Conservation (phyloP, 2,888 invertebrate species). For the Agrochola lychnidis region DNA sequence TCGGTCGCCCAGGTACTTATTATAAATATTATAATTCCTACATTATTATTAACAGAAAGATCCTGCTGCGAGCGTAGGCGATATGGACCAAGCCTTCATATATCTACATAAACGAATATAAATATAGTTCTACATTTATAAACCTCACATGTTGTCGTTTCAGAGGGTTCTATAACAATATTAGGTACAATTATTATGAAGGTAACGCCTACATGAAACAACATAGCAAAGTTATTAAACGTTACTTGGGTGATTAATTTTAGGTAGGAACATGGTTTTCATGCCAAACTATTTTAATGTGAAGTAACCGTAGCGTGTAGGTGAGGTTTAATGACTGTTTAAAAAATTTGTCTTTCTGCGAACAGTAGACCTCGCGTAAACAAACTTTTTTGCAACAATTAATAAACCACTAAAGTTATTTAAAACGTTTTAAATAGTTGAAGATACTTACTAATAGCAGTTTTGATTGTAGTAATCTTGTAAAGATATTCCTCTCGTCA, state of each 20-base stretch:
- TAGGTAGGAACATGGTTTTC: slow-evolving; percentile 4
- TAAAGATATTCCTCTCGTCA: background rate
- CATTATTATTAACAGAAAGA: background rate
- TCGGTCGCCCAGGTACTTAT: no score
- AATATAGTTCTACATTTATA: background rate
- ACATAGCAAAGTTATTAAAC: slow-evolving; percentile 44
- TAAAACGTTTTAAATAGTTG: no score
- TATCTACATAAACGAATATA: background rate
- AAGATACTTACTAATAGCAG: background rate
- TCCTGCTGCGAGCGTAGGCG: slow-evolving; percentile 14
- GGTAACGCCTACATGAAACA: slow-evolving; percentile 51
- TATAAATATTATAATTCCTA: no score
- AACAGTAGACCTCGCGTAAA: no score
- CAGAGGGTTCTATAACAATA: slow-evolving; percentile 25
- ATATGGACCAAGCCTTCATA: background rate
- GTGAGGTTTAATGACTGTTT: background rate
- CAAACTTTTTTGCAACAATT: no score
- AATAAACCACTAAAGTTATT: no score
- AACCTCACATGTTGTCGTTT: slow-evolving; percentile 23
- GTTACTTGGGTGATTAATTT: slow-evolving; percentile 37
- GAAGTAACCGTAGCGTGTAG: background rate
- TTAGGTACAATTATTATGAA: background rate
- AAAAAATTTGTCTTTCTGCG: background rate
- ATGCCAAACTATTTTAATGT: slow-evolving; percentile 3
- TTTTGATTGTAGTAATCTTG: background rate